phyloP scores from a whole-genome alignment of 2,797 vertebrate genomes.

The Melanotaenia pygmaea region DNA sequence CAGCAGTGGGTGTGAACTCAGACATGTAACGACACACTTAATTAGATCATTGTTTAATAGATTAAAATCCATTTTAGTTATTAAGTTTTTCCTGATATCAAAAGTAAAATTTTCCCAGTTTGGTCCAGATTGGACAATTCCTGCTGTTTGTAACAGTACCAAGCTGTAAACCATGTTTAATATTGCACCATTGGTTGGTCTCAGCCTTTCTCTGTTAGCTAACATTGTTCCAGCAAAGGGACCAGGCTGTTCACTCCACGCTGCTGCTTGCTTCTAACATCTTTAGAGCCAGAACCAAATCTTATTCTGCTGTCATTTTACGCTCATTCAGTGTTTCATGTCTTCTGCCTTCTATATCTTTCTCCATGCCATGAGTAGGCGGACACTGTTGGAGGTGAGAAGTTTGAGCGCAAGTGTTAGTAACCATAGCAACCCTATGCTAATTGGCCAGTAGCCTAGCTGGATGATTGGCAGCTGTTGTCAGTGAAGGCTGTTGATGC shows the following conservation, averaged over 20 bases:
- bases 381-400: slow-evolving; percentile 72
- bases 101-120: no score
- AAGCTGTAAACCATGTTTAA: not conserved
- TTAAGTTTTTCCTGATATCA: no score
- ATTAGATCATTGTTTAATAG: no score
- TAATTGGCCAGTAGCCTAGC: slow-evolving; percentile 77
- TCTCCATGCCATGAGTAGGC: slow-evolving; percentile 70
- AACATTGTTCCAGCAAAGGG: not conserved
- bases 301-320: slow-evolving; percentile 1
- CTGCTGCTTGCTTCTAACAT: not conserved
- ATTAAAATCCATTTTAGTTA: no score
- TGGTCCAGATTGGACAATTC: no score
- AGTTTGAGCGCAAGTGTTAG: slow-evolving; percentile 62
- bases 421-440: slow-evolving; percentile 70
- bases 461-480: slow-evolving; percentile 75
- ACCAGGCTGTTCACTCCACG: not conserved
- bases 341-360: slow-evolving; percentile 36
- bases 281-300: slow-evolving; percentile 10
- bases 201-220: not conserved
- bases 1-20: no score
- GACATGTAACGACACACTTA: no score
- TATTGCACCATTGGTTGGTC: not conserved
- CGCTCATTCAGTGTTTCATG: slow-evolving; percentile 22
- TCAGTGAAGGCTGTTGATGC: slow-evolving; percentile 60
- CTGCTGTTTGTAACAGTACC: not conserved